Base-by-base conservation (phyloP, 2,888 invertebrate species). In the Lepidonotus clava region DNA sequence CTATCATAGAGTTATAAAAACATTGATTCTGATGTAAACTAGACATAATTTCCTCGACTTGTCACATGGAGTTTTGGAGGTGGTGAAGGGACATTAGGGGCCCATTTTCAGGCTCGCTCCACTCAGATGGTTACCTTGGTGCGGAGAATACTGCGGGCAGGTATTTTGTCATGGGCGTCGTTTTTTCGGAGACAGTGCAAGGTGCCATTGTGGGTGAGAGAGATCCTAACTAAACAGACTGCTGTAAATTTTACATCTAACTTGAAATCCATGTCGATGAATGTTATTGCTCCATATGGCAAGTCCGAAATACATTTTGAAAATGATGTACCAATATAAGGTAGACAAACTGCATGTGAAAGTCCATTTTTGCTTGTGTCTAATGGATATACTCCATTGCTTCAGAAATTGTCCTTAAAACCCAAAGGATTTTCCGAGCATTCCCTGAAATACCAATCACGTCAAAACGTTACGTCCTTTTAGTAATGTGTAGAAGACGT, bases 181-280 rank as follows among this genome's bases (percentile, higher is more conserved):
- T n/a, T n/a, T 28, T 80, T 80, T 80, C 80, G 80, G 80, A 80
- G 80, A n/a, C 0, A 1, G 80, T 46, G 80, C 80, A 80, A 80
- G 80, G 80, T n/a, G 51, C 80, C 46, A 80, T 80, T 46, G 11
- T 46, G 80, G 80, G 80, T 80, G 80, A 28, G 80, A 80, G 80
- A 46, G 80, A 80, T n/a, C n/a, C 41, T 21, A 40, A 18, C 46
- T 80, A 24, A 6, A 76, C n/a, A 28, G 38, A 76, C 1, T 18
- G 14, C 34, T 76, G 14, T 40, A 61, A 21, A 61, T 8, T 61
- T 61, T 4, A 28, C 28, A n/a, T 28, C 28, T 32, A 53, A 53
- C 28, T 11, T 24, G 14, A 61, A 61, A n/a, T 61, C 46, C 8
- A 61, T 61, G 24, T 61, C 24, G 5, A 61, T 11, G 28, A 32